Evolutionary conservation across 2,113 vertebrate genomes (phyloP).

Genomic region (Tachuris rubrigastra): DNA sequence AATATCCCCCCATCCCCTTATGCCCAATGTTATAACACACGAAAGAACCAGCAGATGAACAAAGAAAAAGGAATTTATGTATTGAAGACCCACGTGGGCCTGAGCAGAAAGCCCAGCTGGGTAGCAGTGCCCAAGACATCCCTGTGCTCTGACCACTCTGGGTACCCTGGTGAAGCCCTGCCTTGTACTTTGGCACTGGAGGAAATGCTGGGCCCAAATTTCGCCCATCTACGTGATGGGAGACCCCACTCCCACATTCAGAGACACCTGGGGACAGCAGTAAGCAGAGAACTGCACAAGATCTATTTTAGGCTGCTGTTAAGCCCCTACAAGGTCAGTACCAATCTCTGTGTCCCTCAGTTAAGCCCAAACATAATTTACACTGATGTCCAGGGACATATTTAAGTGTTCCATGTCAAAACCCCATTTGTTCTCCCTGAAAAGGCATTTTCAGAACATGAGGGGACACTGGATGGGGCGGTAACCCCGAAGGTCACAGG

Average conservation of each 20-base stretch:
- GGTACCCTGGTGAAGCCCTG: background rate
- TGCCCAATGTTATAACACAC: too few relatives aligned
- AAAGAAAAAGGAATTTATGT: too few relatives aligned
- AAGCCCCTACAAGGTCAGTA: fast-evolving
- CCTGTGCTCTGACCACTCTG: fast-evolving
- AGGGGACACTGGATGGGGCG: background rate
- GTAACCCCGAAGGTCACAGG: background rate
- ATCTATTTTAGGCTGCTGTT: background rate
- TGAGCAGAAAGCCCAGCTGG: background rate
- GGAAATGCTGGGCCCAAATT: background rate
- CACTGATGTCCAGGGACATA: background rate
- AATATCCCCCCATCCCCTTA: background rate
- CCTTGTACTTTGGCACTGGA: too few relatives aligned
- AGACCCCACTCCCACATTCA: background rate
- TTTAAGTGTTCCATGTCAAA: background rate
- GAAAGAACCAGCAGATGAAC: background rate
- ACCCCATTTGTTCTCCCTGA: background rate
- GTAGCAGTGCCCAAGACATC: background rate
- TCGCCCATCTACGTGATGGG: fast-evolving
- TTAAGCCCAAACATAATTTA: background rate
- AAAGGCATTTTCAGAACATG: background rate
- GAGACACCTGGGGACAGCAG: background rate
- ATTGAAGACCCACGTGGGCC: background rate
- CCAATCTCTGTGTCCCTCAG: background rate
- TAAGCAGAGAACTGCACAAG: background rate